Base-by-base conservation (phyloP, 2,113 vertebrate species). In the Catharus minimus region DNA sequence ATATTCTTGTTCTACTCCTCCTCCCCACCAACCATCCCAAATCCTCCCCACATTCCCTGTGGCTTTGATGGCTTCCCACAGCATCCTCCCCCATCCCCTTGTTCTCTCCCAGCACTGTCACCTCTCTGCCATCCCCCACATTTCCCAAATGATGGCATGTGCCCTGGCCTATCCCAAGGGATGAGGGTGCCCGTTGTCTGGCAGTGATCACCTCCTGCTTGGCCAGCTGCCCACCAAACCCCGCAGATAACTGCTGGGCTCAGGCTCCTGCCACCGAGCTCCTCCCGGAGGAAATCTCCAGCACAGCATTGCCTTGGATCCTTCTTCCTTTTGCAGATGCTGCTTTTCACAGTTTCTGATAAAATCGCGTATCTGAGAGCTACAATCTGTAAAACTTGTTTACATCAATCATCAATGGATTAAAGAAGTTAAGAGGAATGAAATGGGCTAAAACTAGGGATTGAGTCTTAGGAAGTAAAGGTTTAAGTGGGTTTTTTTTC, bases 1-100 rank as follows among this genome's bases (percentile, higher is more conserved):
- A 94, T 62, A 96, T 96, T 93, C 78, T 55, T 68, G 11, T n/a
- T 89, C 74, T 66, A 46, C 62, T 81, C 87, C 84, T 93, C 82
- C 91, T 79, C 67, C 47, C 33, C 36, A 28, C 9, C 23, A 66
- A 4, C 50, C 33, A 55, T 49, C 78, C 74, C 50, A 85, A 62
- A 69, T 55, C 84, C 55, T 93, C 52, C 15, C 36, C 1, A 1
- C 5, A 3, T 53, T 81, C 73, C 66, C 62, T 43, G 4, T 39
- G 52, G 69, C 43, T 60, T 77, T 3, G 0, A 16, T 58, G 74
- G 43, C 38, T 18, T 87, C 53, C 30, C 44, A 19, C 49, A 67
- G 44, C 57, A 72, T 39, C 33, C 15, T 80, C 22, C 13, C 11
- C 46, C 3, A 0, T 22, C 23, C 21, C 19, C 18, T 71, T 4